Percentiles rank a stretch among this genome's conserved stretches.
phyloP scores from a whole-genome alignment of 2,797 vertebrate species.

The Sphenodon punctatus region DNA sequence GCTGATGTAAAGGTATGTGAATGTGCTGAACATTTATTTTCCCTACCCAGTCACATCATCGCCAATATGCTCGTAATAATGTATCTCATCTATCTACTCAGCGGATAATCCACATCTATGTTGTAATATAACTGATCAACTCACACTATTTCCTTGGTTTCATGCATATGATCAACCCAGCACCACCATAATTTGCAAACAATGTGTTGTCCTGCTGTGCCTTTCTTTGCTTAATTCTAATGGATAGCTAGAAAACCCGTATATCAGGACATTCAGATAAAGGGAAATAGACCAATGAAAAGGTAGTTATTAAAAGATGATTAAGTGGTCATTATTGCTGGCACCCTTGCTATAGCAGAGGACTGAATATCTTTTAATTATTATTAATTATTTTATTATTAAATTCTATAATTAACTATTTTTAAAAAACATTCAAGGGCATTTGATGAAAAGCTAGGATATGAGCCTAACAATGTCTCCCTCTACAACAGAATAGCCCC shows the following conservation, averaged over 20 bases:
- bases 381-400: constrained; percentile 16
- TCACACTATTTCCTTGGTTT: background rate
- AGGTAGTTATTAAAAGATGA: constrained; percentile 7
- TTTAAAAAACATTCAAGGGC: constrained; percentile 26
- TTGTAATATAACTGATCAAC: background rate
- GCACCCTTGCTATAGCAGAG: background rate
- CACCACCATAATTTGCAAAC: background rate
- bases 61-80: too few species aligned
- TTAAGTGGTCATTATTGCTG: constrained; percentile 3
- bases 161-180: background rate
- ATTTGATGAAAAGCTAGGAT: constrained; percentile 33
- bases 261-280: too few species aligned
- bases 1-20: background rate
- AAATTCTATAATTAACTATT: background rate
- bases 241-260: background rate
- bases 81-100: background rate
- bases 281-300: too few species aligned
- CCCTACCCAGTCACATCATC: background rate
- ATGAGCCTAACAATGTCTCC: background rate
- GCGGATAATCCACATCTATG: background rate
- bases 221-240: constrained; percentile 8
- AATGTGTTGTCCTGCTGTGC: rapidly evolving
- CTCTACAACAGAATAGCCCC: background rate
- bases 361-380: constrained; percentile 43
- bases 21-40: background rate